These are phyloP conservation scores for Rhynchonycteris naso DNA, from an alignment of 2,797 vertebrate genomes.

Conservation along the genomic window DNA sequence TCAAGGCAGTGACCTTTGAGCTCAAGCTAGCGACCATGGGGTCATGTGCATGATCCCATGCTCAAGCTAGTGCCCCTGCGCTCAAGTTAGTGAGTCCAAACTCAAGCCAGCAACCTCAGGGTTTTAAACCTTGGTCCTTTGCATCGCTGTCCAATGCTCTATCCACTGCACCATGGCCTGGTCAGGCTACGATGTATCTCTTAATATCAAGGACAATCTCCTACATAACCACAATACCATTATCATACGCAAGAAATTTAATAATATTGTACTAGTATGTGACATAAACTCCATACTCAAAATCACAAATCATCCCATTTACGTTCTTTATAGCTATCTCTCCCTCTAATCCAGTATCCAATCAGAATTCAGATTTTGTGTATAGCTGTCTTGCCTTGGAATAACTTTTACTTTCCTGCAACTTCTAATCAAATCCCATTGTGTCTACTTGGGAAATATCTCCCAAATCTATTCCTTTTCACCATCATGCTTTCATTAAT, in stretches of 20 bases:
- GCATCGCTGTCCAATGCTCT: no score
- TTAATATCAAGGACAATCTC: not conserved
- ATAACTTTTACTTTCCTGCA: not conserved
- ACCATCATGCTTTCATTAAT: conserved; percentile 9
- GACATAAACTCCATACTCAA: not conserved
- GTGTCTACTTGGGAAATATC: not conserved
- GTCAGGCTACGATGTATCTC: not conserved
- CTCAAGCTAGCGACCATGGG: no score
- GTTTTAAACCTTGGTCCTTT: no score
- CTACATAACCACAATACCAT: not conserved
- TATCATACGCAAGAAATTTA: conserved; percentile 9
- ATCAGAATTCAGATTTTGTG: not conserved
- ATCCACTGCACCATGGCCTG: no score
- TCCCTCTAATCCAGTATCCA: not conserved
- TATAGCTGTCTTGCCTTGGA: not conserved
- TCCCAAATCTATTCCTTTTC: conserved; percentile 25
- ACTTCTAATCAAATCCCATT: not conserved
- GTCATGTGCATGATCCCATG: no score
- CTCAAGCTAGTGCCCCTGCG: no score
- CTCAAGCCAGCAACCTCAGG: no score
- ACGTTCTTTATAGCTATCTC: not conserved
- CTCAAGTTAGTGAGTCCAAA: no score
- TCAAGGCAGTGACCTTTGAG: no score
- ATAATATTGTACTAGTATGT: not conserved
- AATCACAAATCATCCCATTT: not conserved